Evolutionary conservation across 2,888 invertebrate species (phyloP).

Genomic region (Calameuta idolon): DNA sequence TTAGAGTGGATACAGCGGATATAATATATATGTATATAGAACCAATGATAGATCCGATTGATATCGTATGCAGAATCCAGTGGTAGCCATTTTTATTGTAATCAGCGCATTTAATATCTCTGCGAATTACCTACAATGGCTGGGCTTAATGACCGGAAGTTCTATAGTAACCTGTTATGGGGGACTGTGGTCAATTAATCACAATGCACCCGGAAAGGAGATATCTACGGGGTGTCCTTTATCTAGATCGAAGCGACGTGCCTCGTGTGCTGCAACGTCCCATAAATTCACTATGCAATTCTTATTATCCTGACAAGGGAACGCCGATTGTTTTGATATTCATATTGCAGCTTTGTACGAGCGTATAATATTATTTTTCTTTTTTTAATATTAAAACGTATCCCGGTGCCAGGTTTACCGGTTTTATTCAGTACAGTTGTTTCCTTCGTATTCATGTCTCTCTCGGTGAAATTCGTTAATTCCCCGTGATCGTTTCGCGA

Average conservation of each 20-base stretch:
- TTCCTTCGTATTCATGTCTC: neutral
- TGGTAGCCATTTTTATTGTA: conserved; percentile 39
- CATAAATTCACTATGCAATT: neutral
- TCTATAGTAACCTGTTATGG: neutral
- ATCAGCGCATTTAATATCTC: conserved; percentile 27
- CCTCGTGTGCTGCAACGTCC: neutral
- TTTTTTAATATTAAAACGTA: neutral
- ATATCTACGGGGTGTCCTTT: conserved; percentile 16
- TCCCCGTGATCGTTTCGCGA: neutral
- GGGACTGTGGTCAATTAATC: neutral
- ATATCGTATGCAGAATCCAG: conserved; percentile 8
- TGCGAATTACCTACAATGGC: conserved; percentile 8
- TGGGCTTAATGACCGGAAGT: conserved; percentile 4
- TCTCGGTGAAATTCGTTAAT: neutral
- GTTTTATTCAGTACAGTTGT: neutral
- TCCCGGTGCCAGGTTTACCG: neutral
- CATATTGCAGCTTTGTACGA: neutral
- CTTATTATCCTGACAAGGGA: neutral
- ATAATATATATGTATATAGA: neutral
- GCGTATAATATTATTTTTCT: too few species aligned
- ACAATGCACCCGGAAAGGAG: conserved; percentile 9
- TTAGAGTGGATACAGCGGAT: neutral
- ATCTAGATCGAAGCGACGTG: conserved; percentile 4
- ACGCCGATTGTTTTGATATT: neutral
- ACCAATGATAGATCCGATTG: neutral